Conservation (phyloP, 2,797 vertebrate genomes). For the Dryobates pubescens region DNA sequence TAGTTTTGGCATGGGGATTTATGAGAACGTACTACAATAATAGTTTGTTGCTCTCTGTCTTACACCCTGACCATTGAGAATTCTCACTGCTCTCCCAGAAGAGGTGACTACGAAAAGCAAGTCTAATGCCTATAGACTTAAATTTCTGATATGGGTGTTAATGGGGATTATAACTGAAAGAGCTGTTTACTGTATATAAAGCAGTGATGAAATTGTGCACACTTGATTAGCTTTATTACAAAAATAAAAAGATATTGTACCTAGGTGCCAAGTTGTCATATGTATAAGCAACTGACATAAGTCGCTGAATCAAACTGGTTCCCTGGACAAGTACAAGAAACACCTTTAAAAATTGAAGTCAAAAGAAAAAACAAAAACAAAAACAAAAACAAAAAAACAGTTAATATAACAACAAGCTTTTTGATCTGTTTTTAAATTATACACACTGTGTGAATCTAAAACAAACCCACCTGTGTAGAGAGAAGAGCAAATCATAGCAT, state of each 20-base stretch:
- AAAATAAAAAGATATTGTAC: conserved; percentile 78
- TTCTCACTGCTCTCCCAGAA: neutral
- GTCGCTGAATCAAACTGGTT: conserved; percentile 94
- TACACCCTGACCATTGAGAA: neutral
- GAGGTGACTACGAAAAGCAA: conserved; percentile 45
- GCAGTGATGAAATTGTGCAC: conserved; percentile 26
- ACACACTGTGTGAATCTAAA: conserved; percentile 57
- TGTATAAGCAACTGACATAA: conserved; percentile 98
- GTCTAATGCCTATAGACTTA: neutral
- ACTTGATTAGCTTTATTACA: conserved; percentile 54
- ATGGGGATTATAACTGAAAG: neutral
- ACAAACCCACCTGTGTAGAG: conserved; percentile 36
- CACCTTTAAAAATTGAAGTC: conserved; percentile 85
- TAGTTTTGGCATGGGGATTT: neutral
- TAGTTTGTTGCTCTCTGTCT: neutral
- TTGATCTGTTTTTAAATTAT: conserved; percentile 48
- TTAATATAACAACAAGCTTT: conserved; percentile 74
- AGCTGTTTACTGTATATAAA: neutral
- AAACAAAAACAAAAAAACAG: conserved; percentile 37
- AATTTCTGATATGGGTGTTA: neutral
- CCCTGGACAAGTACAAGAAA: conserved; percentile 96
- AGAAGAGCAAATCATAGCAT: neutral
- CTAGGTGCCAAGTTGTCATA: conserved; percentile 98
- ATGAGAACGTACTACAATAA: neutral
- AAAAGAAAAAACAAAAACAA: conserved; percentile 39